phyloP scores from a whole-genome alignment of 2,797 vertebrate species.

The Malurus leucopterus region DNA sequence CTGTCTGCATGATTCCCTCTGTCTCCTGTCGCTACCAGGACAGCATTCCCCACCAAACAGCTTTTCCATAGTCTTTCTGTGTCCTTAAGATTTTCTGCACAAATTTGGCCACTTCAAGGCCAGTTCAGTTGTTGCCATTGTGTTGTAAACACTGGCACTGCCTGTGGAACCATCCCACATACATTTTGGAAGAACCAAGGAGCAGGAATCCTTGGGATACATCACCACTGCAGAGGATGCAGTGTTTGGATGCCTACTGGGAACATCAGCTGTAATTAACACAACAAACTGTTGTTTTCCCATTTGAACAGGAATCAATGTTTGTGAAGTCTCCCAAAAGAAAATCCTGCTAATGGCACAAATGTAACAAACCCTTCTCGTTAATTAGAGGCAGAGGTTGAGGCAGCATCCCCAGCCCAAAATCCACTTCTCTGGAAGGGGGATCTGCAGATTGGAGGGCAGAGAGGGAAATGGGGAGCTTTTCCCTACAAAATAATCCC shows the following conservation, averaged over 20 bases:
- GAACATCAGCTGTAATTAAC: not conserved
- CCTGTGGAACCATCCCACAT: not conserved
- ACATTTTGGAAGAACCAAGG: rapidly evolving
- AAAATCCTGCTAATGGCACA: not conserved
- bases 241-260: not conserved
- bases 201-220: not conserved
- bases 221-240: not conserved
- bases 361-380: not conserved
- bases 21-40: not conserved
- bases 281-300: not conserved
- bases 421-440: not conserved
- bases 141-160: not conserved
- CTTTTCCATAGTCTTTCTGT: not conserved
- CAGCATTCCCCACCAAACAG: not conserved
- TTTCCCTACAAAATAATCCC: not conserved
- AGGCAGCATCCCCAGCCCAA: not conserved
- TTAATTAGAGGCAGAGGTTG: not conserved
- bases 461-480: not conserved
- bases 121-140: not conserved
- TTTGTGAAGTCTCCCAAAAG: not conserved
- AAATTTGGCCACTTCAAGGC: not conserved
- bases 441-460: constrained; percentile 4
- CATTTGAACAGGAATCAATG: not conserved
- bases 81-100: not conserved
- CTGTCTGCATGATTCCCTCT: not conserved